Conservation (phyloP, 2,888 invertebrate species). For the Idaea dimidiata region DNA sequence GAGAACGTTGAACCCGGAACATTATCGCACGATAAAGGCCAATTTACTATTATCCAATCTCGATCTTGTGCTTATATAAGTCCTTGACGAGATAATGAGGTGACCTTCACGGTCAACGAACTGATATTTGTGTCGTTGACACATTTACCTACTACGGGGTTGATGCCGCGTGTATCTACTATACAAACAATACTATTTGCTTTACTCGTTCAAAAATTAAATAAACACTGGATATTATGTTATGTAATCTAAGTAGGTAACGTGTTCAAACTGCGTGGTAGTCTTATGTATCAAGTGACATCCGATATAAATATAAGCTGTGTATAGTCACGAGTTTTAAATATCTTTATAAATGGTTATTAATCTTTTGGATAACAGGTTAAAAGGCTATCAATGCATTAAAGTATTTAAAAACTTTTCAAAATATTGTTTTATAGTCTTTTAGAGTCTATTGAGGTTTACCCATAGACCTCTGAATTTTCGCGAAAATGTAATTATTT, state of each 20-base stretch:
- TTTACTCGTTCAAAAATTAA: neutral
- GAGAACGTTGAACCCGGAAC: conserved; percentile 70
- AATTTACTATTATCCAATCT: conserved; percentile 59
- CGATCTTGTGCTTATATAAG: conserved; percentile 58
- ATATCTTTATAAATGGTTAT: no score
- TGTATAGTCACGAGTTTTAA: no score
- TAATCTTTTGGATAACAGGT: no score
- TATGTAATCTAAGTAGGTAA: neutral
- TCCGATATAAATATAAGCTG: neutral
- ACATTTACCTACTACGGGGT: conserved; percentile 33
- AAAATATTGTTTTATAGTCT: no score
- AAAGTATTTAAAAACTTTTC: no score
- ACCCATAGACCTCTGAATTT: no score
- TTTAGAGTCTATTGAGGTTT: no score
- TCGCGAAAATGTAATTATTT: no score
- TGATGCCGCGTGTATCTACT: conserved; percentile 6
- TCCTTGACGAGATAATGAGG: conserved; percentile 53
- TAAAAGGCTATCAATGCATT: no score
- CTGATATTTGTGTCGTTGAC: conserved; percentile 37
- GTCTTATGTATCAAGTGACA: neutral
- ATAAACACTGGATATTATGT: neutral
- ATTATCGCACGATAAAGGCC: conserved; percentile 51
- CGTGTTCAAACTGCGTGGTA: neutral
- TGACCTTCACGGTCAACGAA: conserved; percentile 65
- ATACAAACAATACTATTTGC: neutral